Base-by-base conservation (phyloP, 2,113 vertebrate species). In the Neolamprologus ventralis region DNA sequence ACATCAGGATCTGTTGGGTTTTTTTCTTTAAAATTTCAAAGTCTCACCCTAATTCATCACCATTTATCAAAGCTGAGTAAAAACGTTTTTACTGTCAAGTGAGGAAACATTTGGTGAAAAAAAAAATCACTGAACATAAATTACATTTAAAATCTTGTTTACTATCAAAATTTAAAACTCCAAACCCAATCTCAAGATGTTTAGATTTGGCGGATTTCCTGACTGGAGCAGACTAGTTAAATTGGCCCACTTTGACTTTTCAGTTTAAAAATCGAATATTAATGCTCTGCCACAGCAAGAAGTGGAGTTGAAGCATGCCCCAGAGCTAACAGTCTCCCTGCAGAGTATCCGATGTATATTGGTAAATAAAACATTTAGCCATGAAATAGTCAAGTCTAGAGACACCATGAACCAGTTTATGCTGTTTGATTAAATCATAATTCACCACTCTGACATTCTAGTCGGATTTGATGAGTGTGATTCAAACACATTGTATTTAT, bases 351-450 rank as follows among this genome's bases (percentile, higher is more conserved):
- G 73, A 94, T 92, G 89, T 86, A 92, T 90, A 79, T 88, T 82
- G 11, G 85, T 94, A 92, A 95, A 95, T 94, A 94, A 95, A 94
- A 91, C 86, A 95, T 93, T 84, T 60, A 5, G 13, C 19, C 53
- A 93, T 94, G 0, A 95, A 96, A 94, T 95, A 91, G 91, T 94
- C 42, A 93, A 31, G 2, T 81, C 19, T 73, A 28, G 86, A 88
- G 85, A 90, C 82, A 75, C 83, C 7, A 19, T 89, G 82, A 93
- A 95, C 88, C 91, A 87, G 82, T 92, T 94, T 75, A 83, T 17
- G 6, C 86, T n/a, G 16, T 82, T 85, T 84, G 73, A 80, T 92
- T 92, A 86, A 83, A 94, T 86, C 57, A 84, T 81, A 78, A 68
- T 84, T 91, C 58, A 65, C 3, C 79, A 51, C 37, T 49, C 17